phyloP scores from a whole-genome alignment of 2,113 vertebrate genomes.

The Catharus fuscescens region DNA sequence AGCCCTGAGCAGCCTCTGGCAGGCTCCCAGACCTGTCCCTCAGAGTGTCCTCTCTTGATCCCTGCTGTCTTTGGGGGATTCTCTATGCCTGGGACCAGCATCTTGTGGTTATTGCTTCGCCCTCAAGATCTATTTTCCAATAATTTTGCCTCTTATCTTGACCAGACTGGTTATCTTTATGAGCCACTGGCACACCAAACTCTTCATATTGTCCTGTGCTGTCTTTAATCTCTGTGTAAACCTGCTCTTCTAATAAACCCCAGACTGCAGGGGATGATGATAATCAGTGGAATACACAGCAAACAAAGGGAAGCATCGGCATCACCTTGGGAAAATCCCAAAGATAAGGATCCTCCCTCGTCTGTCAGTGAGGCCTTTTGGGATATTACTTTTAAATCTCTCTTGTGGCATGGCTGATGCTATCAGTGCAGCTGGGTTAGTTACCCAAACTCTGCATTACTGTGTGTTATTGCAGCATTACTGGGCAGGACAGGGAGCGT shows the following conservation, averaged over 20 bases:
- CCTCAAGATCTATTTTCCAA: not conserved
- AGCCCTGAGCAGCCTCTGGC: not conserved
- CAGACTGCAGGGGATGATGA: not conserved
- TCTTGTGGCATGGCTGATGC: not conserved
- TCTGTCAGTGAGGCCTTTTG: accelerated
- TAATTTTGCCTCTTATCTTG: not conserved
- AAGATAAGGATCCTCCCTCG: not conserved
- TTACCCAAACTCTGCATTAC: not conserved
- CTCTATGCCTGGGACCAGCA: not conserved
- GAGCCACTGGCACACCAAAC: not conserved
- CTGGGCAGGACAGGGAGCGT: not conserved
- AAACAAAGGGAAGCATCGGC: not conserved
- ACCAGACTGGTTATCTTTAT: not conserved
- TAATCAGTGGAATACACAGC: not conserved
- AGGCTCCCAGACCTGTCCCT: not conserved
- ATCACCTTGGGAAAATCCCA: not conserved
- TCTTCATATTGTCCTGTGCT: not conserved
- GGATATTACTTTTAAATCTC: conserved; percentile 30
- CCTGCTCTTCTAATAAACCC: not conserved
- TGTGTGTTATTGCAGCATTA: not conserved
- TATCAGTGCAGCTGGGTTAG: not conserved
- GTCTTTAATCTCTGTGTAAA: not conserved
- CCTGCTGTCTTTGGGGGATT: not conserved
- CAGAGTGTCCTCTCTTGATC: not conserved
- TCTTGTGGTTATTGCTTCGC: not conserved